phyloP scores from a whole-genome alignment of 2,797 vertebrate genomes.

The Distichodus sexfasciatus region DNA sequence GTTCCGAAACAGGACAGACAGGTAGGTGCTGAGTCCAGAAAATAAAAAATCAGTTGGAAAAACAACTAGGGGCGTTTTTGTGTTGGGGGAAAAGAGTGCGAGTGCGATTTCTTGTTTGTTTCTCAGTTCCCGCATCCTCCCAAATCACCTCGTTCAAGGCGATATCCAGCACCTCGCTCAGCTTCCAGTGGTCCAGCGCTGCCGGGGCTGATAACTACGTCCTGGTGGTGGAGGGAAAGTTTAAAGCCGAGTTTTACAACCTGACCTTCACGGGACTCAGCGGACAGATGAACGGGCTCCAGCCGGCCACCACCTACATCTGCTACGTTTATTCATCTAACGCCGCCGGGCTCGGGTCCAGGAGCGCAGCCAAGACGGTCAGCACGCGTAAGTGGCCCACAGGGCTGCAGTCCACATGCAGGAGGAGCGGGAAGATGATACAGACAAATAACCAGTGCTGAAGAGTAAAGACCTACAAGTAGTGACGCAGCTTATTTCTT shows the following conservation, averaged over 20 bases:
- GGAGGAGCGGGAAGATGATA: background rate
- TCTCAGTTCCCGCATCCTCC: conserved; percentile 69
- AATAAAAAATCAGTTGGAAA: background rate
- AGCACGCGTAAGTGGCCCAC: conserved; percentile 68
- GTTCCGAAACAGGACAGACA: conserved; percentile 53
- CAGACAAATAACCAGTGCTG: background rate
- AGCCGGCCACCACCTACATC: conserved; percentile 63
- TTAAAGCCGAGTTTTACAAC: conserved; percentile 29
- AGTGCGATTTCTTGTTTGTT: background rate
- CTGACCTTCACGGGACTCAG: conserved; percentile 51
- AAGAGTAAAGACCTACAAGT: no score
- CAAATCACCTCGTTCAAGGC: conserved; percentile 65
- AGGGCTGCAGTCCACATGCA: background rate
- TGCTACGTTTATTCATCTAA: conserved; percentile 70
- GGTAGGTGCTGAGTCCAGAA: conserved; percentile 56
- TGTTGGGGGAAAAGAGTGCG: no score
- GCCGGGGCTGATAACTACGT: conserved; percentile 64
- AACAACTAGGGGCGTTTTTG: background rate
- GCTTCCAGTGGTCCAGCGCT: conserved; percentile 66
- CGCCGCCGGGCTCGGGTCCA: conserved; percentile 62
- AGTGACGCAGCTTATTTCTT: no score
- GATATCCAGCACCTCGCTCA: conserved; percentile 70
- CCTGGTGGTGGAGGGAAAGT: conserved; percentile 55
- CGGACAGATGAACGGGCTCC: conserved; percentile 59
- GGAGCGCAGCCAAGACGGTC: conserved; percentile 60